These are phyloP conservation scores for Desoria tigrina DNA, from an alignment of 2,888 invertebrate species.

Conservation along the genomic window DNA sequence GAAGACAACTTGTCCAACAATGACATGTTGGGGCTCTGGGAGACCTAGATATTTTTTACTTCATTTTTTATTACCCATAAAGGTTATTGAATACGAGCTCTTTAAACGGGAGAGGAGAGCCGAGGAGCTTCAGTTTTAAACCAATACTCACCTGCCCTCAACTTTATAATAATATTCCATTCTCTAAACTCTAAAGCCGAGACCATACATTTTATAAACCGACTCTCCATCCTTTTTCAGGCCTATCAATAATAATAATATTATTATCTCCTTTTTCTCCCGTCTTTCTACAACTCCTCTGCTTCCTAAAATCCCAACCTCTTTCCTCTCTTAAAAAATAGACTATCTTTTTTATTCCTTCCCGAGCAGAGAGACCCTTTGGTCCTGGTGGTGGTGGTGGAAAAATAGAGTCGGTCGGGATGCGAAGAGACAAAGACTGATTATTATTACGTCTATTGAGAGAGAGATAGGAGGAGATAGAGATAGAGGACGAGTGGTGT, in stretches of 20 bases:
- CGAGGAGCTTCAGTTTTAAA: too few relatives aligned
- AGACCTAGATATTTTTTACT: conserved; percentile 12
- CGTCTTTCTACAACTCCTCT: too few relatives aligned
- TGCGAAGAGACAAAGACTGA: too few relatives aligned
- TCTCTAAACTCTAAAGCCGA: too few relatives aligned
- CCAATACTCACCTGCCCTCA: too few relatives aligned
- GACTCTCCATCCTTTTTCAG: not conserved
- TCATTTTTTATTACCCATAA: conserved; percentile 1
- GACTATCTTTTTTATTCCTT: not conserved
- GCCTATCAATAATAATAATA: not conserved
- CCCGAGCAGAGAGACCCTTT: not conserved
- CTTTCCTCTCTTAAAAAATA: too few relatives aligned
- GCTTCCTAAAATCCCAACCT: too few relatives aligned
- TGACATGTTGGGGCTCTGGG: conserved; percentile 1
- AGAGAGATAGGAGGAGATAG: not conserved
- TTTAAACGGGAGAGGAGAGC: too few relatives aligned
- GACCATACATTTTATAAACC: not conserved
- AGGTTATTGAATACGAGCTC: too few relatives aligned
- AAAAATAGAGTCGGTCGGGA: too few relatives aligned
- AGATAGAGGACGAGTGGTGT: not conserved
- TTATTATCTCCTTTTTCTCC: not conserved
- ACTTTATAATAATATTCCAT: too few relatives aligned
- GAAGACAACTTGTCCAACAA: conserved; percentile 15
- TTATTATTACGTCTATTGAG: too few relatives aligned
- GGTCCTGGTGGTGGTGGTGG: conserved; percentile 1